Percentiles rank a stretch among this genome's conserved stretches.
Evolutionary conservation across 2,888 invertebrate species (phyloP).

Genomic region (Sminthurides aquaticus): DNA sequence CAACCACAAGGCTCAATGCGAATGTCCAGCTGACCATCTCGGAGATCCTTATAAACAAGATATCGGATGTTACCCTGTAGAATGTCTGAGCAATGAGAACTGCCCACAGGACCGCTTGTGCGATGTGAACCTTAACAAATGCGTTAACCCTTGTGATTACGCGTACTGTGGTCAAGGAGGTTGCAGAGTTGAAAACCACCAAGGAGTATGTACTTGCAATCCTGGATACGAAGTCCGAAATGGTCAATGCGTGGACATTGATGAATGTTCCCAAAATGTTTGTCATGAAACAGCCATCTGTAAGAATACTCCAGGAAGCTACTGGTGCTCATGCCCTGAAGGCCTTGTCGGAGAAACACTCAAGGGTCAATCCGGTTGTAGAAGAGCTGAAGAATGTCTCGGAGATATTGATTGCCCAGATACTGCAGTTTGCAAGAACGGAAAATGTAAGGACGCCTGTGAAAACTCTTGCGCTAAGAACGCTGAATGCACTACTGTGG

Average conservation of each 20-base stretch:
- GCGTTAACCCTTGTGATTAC: conserved; percentile 64
- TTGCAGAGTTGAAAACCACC: conserved; percentile 66
- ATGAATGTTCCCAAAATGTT: conserved; percentile 70
- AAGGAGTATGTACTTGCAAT: conserved; percentile 65
- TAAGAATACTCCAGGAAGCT: conserved; percentile 69
- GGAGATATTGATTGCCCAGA: conserved; percentile 72
- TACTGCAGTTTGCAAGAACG: conserved; percentile 62
- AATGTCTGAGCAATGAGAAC: conserved; percentile 69
- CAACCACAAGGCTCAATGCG: conserved; percentile 59
- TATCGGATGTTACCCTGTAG: conserved; percentile 81
- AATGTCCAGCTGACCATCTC: conserved; percentile 70
- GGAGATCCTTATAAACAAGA: conserved; percentile 69
- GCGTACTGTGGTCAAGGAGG: conserved; percentile 71
- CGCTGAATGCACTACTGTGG: conserved; percentile 69
- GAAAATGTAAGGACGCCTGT: conserved; percentile 68
- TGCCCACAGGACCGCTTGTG: conserved; percentile 70
- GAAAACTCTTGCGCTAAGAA: conserved; percentile 71
- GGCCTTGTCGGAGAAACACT: conserved; percentile 71
- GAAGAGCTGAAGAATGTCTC: conserved; percentile 72
- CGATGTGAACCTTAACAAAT: conserved; percentile 54
- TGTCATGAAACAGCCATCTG: conserved; percentile 73
- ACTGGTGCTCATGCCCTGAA: conserved; percentile 66
- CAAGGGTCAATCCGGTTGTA: conserved; percentile 58
- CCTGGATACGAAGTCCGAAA: conserved; percentile 62
- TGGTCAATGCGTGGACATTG: conserved; percentile 66